Conservation (phyloP, 1,140 invertebrate species). For the Nasonia longicornis region DNA sequence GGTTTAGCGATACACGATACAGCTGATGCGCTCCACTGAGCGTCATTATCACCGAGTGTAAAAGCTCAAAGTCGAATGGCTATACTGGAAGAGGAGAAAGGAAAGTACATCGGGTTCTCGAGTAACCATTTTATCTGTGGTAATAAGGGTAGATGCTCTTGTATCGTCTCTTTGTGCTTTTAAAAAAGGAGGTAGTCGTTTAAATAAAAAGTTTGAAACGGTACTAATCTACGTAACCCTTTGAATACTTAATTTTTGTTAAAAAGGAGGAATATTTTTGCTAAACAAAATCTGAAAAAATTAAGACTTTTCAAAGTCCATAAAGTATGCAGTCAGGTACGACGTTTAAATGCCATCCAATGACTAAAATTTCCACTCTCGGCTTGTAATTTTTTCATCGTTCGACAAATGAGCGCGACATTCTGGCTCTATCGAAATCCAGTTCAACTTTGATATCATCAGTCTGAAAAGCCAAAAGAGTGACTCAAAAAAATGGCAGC, state of each 20-base stretch:
- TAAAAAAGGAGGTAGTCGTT: too few relatives aligned
- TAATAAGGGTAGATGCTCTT: constrained; percentile 16
- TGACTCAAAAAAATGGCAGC: background rate
- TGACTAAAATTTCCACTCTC: too few relatives aligned
- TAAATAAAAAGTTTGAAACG: too few relatives aligned
- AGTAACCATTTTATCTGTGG: constrained; percentile 24
- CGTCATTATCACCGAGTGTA: background rate
- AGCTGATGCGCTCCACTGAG: background rate
- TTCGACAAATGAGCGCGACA: background rate
- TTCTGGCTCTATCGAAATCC: too few relatives aligned
- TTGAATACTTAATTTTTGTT: too few relatives aligned
- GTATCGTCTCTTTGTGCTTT: background rate
- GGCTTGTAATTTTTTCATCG: too few relatives aligned
- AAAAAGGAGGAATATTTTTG: too few relatives aligned
- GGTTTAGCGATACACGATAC: background rate
- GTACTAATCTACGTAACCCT: too few relatives aligned
- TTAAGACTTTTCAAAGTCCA: background rate
- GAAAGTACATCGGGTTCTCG: constrained; percentile 1
- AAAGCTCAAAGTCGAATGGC: constrained; percentile 23
- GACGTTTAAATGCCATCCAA: too few relatives aligned
- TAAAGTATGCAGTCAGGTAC: too few relatives aligned
- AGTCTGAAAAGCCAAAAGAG: background rate
- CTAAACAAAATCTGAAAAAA: background rate
- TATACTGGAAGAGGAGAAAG: background rate
- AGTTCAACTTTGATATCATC: constrained; percentile 14